phyloP scores from a whole-genome alignment of 1,140 invertebrate genomes.

The Trachelipus rathkii region DNA sequence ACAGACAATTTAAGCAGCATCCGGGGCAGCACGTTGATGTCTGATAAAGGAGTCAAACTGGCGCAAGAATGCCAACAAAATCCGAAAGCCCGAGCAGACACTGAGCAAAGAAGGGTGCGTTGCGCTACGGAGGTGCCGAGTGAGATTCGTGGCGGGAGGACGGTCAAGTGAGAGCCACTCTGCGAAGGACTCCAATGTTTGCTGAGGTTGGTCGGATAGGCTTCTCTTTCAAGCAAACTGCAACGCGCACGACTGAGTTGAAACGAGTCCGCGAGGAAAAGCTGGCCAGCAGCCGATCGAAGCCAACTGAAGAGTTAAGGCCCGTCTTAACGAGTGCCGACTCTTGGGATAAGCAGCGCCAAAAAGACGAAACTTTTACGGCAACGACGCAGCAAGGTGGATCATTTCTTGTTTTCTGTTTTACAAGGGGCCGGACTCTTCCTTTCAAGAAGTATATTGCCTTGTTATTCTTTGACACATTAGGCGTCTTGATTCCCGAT shows the following conservation, averaged over 20 bases:
- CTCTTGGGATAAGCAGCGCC: constrained; percentile 44
- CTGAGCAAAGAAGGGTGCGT: constrained; percentile 36
- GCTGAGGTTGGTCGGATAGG: constrained; percentile 33
- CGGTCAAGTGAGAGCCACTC: constrained; percentile 42
- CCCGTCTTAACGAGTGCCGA: constrained; percentile 45
- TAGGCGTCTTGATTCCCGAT: constrained; percentile 30
- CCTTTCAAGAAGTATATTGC: constrained; percentile 41
- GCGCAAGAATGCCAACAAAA: constrained; percentile 36
- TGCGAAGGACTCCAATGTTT: constrained; percentile 31
- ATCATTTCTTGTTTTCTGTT: constrained; percentile 44
- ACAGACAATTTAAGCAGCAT: constrained; percentile 35
- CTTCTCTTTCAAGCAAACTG: constrained; percentile 37
- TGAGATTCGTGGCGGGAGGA: constrained; percentile 25
- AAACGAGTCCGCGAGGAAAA: constrained; percentile 42
- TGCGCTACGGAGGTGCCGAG: constrained; percentile 35
- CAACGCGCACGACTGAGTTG: constrained; percentile 39
- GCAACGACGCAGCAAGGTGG: constrained; percentile 45
- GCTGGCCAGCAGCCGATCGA: constrained; percentile 42
- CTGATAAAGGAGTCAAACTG: constrained; percentile 35
- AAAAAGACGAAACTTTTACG: constrained; percentile 44
- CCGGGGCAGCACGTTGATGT: constrained; percentile 41
- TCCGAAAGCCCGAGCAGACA: constrained; percentile 36
- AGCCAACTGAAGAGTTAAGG: constrained; percentile 43
- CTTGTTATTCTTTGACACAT: constrained; percentile 44
- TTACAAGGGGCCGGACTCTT: constrained; percentile 44